A percentile compares a stretch with the other conserved stretches of the same genome.
These are phyloP conservation scores for Epinotia nisella DNA, from an alignment of 2,888 invertebrate species.

Conservation along the genomic window DNA sequence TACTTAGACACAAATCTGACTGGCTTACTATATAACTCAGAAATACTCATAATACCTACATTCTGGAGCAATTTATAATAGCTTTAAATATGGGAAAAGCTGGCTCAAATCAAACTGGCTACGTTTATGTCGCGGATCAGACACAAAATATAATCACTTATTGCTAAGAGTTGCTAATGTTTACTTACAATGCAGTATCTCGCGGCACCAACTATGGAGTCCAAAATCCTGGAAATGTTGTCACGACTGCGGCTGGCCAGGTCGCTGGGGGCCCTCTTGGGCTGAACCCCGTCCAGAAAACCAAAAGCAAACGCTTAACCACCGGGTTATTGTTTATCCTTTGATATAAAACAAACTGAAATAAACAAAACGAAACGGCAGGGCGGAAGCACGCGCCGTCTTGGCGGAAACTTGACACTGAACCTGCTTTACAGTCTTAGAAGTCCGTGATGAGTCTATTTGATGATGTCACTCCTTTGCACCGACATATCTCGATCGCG, in stretches of 20 bases:
- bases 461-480: conserved; percentile 75
- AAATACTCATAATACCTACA: no score
- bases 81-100: conserved; percentile 15
- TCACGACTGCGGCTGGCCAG: conserved; percentile 80
- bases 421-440: conserved; percentile 55
- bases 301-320: conserved; percentile 68
- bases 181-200: conserved; percentile 84
- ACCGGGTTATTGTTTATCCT: conserved; percentile 78
- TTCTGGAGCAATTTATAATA: conserved; percentile 13
- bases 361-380: conserved; percentile 81
- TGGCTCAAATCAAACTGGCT: neutral
- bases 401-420: conserved; percentile 72
- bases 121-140: conserved; percentile 1
- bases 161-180: neutral
- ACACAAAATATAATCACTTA: conserved; percentile 9
- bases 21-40: neutral
- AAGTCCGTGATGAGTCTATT: conserved; percentile 62
- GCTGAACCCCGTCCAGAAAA: conserved; percentile 66
- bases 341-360: conserved; percentile 82
- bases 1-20: neutral
- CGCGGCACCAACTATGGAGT: conserved; percentile 81
- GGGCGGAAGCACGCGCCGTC: conserved; percentile 73
- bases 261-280: conserved; percentile 65
- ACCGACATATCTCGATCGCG: conserved; percentile 90
- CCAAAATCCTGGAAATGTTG: conserved; percentile 82